These are phyloP conservation scores for Neocrepidodera transversa DNA, from an alignment of 2,888 invertebrate species.

Conservation along the genomic window DNA sequence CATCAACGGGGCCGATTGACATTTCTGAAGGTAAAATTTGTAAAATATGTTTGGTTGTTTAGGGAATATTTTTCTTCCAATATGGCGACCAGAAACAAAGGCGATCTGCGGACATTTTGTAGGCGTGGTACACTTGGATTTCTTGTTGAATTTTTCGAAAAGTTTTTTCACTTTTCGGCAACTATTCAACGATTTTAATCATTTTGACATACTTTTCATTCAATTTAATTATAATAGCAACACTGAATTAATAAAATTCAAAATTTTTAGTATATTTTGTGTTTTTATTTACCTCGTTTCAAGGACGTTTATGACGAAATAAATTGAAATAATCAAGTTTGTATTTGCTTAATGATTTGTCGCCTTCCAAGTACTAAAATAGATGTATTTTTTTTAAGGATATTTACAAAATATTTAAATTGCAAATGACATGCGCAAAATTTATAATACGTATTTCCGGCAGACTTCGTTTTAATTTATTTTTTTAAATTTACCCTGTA, in stretches of 20 bases:
- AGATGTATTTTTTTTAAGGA: conserved; percentile 6
- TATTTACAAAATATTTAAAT: conserved; percentile 8
- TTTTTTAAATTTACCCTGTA: neutral
- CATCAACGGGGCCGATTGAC: conserved; percentile 54
- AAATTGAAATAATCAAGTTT: conserved; percentile 10
- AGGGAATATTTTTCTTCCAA: conserved; percentile 56
- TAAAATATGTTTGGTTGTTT: conserved; percentile 60
- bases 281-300: conserved; percentile 50
- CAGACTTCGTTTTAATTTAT: neutral
- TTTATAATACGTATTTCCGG: conserved; percentile 9
- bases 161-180: conserved; percentile 28
- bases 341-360: conserved; percentile 24
- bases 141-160: conserved; percentile 38
- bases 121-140: conserved; percentile 56
- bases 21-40: conserved; percentile 60
- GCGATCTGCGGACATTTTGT: conserved; percentile 59
- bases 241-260: conserved; percentile 33
- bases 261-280: conserved; percentile 38
- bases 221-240: conserved; percentile 26
- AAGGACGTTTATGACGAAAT: conserved; percentile 39
- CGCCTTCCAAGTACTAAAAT: conserved; percentile 8
- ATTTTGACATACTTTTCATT: conserved; percentile 23
- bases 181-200: conserved; percentile 15
- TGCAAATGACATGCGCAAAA: conserved; percentile 31
- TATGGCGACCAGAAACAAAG: conserved; percentile 58